Evolutionary conservation across 1,140 invertebrate species (phyloP), one percentile per base, ranked within the genome.

Genomic region (Temnothorax curvispinosus): DNA sequence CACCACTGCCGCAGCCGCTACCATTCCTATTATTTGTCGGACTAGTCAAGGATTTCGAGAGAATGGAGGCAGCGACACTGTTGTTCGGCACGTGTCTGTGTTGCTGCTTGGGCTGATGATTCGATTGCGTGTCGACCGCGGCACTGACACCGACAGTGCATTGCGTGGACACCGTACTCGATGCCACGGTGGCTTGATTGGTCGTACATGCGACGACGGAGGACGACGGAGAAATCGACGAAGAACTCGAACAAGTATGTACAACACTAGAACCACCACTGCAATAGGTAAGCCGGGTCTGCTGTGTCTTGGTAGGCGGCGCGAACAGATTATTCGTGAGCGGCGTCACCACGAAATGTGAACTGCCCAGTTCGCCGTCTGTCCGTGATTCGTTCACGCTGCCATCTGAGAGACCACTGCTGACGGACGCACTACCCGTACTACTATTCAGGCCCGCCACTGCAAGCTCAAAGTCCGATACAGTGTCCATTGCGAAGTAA

Each of bases 1-100:
- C 2, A 56, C 78, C 2, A 84, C n/a, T 32, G 77, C 86, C 77
- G 74, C 87, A 89, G 76, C 81, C 87, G 47, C 91, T 80, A 54
- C 88, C 84, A 87, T 89, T 93, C 64, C 92, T 94, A 85, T 93
- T 95, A 91, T 94, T 94, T 89, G 93, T 94, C 87, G 94, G 94
- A 95, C 94, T 95, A 94, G 93, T 94, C 90, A 95, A 87, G 72
- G 94, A 94, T 90, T 95, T 95, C 44, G 94, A 95, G 44, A 95
- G 86, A 93, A 95, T 93, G 35, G 95, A 94, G 82, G 94, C 93
- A 81, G 91, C 74, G 52, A 71, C 91, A 86, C 90, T 92, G 72
- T 94, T 94, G 76, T 93, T 95, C 47, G 91, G 84, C 38, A 94
- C 93, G 91, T 94, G 94, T 94, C 93, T 93, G 60, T 93, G 92